These are phyloP conservation scores for Drosophila niveifrons DNA, from an alignment of 2,888 invertebrate genomes.

Conservation along the genomic window DNA sequence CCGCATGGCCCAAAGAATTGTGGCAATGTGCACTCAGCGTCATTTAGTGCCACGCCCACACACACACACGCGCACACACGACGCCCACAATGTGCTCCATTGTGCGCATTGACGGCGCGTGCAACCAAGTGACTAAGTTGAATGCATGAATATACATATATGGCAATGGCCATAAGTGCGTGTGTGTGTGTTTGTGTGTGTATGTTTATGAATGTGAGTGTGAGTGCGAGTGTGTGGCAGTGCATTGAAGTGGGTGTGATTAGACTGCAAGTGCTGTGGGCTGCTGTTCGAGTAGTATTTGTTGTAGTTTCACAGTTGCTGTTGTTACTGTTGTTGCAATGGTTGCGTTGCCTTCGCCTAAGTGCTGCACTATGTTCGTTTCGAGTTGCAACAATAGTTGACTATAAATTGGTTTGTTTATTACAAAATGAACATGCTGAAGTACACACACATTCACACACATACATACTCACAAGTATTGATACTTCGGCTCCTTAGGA, in stretches of 20 bases:
- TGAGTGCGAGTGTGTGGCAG: conserved; percentile 23
- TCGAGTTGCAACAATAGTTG: conserved; percentile 42
- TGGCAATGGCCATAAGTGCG: conserved; percentile 11
- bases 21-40: conserved; percentile 74
- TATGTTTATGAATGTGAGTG: conserved; percentile 9
- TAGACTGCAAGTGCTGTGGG: conserved; percentile 45
- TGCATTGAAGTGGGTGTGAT: conserved; percentile 57
- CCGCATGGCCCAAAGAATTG: conserved; percentile 60
- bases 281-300: neutral
- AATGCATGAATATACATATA: conserved; percentile 40
- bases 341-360: conserved; percentile 23
- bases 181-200: conserved; percentile 3
- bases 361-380: conserved; percentile 47
- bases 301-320: neutral
- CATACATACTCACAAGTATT: too few relatives aligned
- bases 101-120: conserved; percentile 61
- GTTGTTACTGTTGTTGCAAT: conserved; percentile 8
- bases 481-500: neutral
- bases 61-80: conserved; percentile 41
- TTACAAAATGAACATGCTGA: conserved; percentile 37
- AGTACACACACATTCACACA: neutral
- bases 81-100: conserved; percentile 51
- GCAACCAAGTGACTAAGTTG: conserved; percentile 61
- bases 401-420: conserved; percentile 59
- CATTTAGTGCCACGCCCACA: conserved; percentile 65